phyloP scores from a whole-genome alignment of 2,797 vertebrate genomes.

The Yasuhikotakia modesta region DNA sequence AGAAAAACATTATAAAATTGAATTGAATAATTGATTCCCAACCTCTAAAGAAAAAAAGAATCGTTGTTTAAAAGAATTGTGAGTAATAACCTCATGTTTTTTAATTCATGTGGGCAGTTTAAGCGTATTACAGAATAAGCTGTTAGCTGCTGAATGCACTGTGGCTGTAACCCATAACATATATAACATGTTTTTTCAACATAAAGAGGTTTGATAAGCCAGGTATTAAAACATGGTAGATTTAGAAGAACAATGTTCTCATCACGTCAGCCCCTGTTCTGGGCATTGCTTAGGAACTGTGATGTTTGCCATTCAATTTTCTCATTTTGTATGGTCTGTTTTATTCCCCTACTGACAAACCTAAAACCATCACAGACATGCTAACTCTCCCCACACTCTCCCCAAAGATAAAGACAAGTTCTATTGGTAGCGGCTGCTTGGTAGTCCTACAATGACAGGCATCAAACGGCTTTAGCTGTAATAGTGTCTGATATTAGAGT shows the following conservation, averaged over 20 bases:
- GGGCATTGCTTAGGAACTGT: slow-evolving; percentile 4
- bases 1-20: neutral
- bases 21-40: neutral
- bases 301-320: slow-evolving; percentile 56
- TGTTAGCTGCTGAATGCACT: neutral
- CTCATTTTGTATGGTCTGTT: slow-evolving; percentile 53
- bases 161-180: neutral
- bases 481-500: slow-evolving; percentile 1
- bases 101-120: neutral
- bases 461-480: slow-evolving; percentile 11
- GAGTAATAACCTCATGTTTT: neutral
- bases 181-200: neutral
- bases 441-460: neutral
- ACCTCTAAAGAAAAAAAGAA: neutral
- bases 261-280: slow-evolving; percentile 8
- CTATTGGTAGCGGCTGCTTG: slow-evolving; percentile 36
- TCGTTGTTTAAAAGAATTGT: neutral
- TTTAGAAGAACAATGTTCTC: slow-evolving; percentile 15
- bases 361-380: slow-evolving; percentile 22
- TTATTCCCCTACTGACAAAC: slow-evolving; percentile 34
- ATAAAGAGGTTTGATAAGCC: slow-evolving; percentile 8
- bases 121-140: slow-evolving; percentile 1
- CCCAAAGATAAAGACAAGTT: neutral
- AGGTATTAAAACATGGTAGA: neutral
- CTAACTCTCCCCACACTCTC: slow-evolving; percentile 10